Evolutionary conservation across 2,113 vertebrate genomes (phyloP), one percentile per base, ranked within the genome.

Genomic region (Gulo gulo): DNA sequence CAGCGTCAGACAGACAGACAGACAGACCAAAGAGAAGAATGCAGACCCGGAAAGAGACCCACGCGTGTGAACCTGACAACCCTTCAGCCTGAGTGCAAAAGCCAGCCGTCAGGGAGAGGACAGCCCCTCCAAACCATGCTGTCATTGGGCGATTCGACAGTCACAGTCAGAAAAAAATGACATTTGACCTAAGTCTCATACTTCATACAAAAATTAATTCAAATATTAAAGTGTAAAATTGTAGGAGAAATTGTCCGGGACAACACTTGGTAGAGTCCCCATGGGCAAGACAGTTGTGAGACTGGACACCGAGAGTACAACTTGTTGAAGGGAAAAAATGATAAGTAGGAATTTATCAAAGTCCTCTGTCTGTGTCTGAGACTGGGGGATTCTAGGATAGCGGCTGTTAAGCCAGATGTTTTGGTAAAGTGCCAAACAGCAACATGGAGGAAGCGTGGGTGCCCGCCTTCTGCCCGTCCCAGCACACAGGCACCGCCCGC

Each of bases 381-480:
- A 29, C 11, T 18, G 31, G 14, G 11, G n/a, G 42, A 78, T n/a
- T 47, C 74, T n/a, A 26, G 21, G 24, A 63, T 8, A 2, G 73
- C 1, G 11, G 39, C 26, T 61, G 31, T 31, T 18, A 20, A 78
- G 23, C 31, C 34, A 13, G 34, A n/a, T 45, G 29, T 47, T 11
- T 26, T 24, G 14, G 39, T 63, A 4, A 90, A 63, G 31, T n/a
- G 39, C 13, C 45, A 36, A 47, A 18, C 6, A 16, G 39, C 2
- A 24, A 15, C 4, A 13, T 39, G 0, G 13, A 15, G 73, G 42
- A 45, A 29, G 13, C 13, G 0, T 16, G 24, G 3, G 6, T 15
- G 42, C 23, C 13, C 1, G 4, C 7, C 73, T 15, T 45, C 73
- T 13, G 21, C 61, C 39, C 11, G 4, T 6, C 76, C 39, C 13